Evolutionary conservation across 2,888 invertebrate genomes (phyloP).

Genomic region (Dasysyrphus tricinctus): DNA sequence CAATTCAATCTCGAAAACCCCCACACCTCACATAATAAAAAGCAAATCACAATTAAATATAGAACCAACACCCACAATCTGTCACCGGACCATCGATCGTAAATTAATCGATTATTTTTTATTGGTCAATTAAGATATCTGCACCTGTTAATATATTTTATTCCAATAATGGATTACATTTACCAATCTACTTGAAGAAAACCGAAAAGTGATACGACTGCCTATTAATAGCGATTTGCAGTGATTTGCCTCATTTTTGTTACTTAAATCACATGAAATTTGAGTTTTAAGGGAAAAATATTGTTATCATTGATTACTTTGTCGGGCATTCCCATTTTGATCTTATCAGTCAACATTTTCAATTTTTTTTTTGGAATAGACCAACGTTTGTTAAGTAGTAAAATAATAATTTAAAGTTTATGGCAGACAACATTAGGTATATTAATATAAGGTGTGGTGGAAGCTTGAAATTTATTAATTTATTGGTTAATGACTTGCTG

Average conservation of each 20-base stretch:
- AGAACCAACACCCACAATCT: background rate
- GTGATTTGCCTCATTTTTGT: slow-evolving; percentile 26
- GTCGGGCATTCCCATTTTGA: slow-evolving; percentile 19
- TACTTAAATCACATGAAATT: slow-evolving; percentile 22
- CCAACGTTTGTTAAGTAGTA: background rate
- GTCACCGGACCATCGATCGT: slow-evolving; percentile 11
- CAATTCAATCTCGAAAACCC: slow-evolving; percentile 24
- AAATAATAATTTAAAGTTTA: background rate
- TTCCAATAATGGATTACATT: background rate
- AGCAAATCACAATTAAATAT: background rate
- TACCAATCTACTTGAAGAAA: background rate
- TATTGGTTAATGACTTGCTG: background rate
- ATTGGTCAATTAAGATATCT: slow-evolving; percentile 49
- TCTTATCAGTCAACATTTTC: slow-evolving; percentile 16
- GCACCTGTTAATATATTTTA: background rate
- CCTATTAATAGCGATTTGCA: slow-evolving; percentile 44
- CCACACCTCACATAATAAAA: slow-evolving; percentile 23
- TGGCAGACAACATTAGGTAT: background rate
- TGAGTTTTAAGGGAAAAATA: background rate
- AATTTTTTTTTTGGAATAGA: background rate
- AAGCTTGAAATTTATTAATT: background rate
- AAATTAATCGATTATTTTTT: slow-evolving; percentile 36
- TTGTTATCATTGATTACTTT: background rate
- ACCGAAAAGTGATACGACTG: background rate
- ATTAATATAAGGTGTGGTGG: background rate